Evolutionary conservation across 2,113 vertebrate genomes (phyloP), one percentile per base, ranked within the genome.

Genomic region (Burhinus bistriatus): DNA sequence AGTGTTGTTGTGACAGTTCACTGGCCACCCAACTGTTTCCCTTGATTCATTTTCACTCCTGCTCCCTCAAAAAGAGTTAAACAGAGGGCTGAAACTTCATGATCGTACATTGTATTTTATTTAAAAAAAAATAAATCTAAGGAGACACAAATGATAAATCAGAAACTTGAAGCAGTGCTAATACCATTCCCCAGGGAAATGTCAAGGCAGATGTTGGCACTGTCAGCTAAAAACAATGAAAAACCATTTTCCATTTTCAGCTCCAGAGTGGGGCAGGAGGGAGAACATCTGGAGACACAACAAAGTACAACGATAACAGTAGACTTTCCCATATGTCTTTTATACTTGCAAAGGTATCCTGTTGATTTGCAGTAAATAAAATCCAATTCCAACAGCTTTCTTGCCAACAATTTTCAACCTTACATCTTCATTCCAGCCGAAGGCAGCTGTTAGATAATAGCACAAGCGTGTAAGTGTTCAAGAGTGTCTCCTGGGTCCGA

Each of bases 331-430:
- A 92, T 77, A 87, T 95, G 91, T 36, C 51, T 92, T 93, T 88
- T 30, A 68, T 14, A 73, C 58, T 73, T 73, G 54, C 72, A 77
- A 94, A 94, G 86, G 83, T 29, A 84, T 45, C 93, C 94, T 90
- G 81, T 96, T 95, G 95, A 95, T 93, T 79, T 87, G 71, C 72
- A 97, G 83, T 92, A 95, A 95, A 95, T 83, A 93, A 81, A 57
- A 96, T 42, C n/a, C 80, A 83, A 88, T 72, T 94, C 93, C 81
- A 92, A 89, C 80, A 89, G 88, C 77, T 70, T 80, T 79, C 77
- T 73, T 21, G 38, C n/a, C 76, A 36, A 17, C 47, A 71, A 55
- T 47, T 79, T 87, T 27, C 81, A 93, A 61, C 65, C 93, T 69
- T 54, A 49, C 2, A 1, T 89, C 69, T 91, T 58, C 1, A 16